Conservation (phyloP, 2,888 invertebrate species). For the Coelinius sp. region DNA sequence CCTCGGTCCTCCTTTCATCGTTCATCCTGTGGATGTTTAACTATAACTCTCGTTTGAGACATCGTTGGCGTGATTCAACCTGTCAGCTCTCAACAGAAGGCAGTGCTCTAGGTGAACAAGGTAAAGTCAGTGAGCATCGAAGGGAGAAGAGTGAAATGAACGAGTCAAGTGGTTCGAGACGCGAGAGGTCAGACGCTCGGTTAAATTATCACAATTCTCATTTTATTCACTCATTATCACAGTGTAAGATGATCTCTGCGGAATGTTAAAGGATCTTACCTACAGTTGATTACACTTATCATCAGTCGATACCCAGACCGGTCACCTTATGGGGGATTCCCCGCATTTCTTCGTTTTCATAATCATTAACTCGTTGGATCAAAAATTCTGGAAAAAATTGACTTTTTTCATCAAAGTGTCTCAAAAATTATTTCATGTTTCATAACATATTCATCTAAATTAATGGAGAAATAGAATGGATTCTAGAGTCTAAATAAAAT, state of each 20-base stretch:
- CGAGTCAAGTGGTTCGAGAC: constrained; percentile 32
- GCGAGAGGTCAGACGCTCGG: constrained; percentile 34
- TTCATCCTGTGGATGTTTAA: constrained; percentile 7
- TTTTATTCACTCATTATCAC: not conserved
- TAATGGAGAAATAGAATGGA: no score
- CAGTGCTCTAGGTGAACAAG: constrained; percentile 36
- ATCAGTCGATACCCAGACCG: no score
- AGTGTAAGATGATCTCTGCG: not conserved
- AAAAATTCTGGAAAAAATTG: no score
- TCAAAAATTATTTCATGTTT: no score
- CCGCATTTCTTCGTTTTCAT: no score
- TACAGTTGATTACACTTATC: no score
- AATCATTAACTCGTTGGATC: no score
- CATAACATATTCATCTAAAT: no score
- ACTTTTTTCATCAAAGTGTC: no score
- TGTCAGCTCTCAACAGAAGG: not conserved
- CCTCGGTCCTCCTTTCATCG: not conserved
- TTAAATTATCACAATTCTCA: not conserved
- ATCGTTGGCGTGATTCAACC: not conserved
- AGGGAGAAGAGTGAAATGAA: constrained; percentile 34
- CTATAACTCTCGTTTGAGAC: constrained; percentile 21
- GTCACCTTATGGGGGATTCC: no score
- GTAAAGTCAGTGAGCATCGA: constrained; percentile 40
- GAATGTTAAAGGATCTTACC: no score
- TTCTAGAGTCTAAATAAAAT: no score